phyloP scores from a whole-genome alignment of 23 tunicate genomes.

The Oikopleura vanhoeffeni region DNA sequence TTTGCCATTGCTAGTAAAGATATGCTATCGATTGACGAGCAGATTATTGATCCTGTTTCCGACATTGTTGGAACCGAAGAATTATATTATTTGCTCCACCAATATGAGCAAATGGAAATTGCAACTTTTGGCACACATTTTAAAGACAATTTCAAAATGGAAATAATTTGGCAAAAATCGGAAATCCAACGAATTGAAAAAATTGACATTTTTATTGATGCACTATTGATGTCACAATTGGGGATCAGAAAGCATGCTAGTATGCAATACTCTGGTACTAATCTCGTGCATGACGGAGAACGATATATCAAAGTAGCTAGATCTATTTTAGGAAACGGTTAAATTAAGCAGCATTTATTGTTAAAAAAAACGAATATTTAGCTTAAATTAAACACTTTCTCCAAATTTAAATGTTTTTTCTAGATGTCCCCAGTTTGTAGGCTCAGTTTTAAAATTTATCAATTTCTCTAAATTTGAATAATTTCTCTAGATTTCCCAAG shows the following conservation, averaged over 20 bases:
- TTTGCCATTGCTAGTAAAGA: not conserved
- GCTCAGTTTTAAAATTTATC: too few species aligned
- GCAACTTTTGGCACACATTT: not conserved
- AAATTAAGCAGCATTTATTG: too few species aligned
- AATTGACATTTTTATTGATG: not conserved
- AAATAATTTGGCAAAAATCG: not conserved
- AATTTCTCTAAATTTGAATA: too few species aligned
- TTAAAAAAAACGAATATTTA: too few species aligned
- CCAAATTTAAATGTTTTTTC: too few species aligned
- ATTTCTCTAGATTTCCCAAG: too few species aligned
- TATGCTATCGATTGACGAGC: not conserved
- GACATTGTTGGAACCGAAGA: not conserved
- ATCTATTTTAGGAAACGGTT: not conserved
- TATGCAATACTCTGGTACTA: not conserved
- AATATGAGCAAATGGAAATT: constrained; percentile 12
- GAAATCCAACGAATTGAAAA: not conserved
- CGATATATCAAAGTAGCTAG: constrained; percentile 2
- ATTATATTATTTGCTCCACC: not conserved
- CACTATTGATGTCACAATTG: not conserved
- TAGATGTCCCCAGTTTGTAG: too few species aligned
- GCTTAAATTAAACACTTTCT: too few species aligned
- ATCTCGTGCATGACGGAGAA: not conserved
- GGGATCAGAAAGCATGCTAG: not conserved
- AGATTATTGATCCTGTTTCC: not conserved
- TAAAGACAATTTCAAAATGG: too few species aligned